These are phyloP conservation scores for Propithecus perrieri DNA, from an alignment of 2,797 vertebrate species.

Conservation along the genomic window DNA sequence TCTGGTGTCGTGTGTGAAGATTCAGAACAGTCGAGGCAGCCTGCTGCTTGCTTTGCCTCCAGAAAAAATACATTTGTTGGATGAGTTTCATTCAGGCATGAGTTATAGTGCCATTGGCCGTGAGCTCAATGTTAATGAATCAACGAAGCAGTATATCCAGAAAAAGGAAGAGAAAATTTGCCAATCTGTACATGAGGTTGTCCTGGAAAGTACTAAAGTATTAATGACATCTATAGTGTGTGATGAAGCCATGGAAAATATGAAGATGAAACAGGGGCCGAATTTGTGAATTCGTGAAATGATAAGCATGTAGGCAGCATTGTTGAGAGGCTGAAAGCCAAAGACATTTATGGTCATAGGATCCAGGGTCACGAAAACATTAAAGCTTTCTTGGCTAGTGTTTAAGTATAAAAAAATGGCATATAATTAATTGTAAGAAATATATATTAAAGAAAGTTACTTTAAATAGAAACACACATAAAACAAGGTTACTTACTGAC, in stretches of 20 bases:
- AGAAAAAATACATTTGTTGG: too few relatives aligned
- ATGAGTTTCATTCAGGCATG: not conserved
- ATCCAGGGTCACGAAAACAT: not conserved
- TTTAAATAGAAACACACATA: not conserved
- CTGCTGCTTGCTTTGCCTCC: not conserved
- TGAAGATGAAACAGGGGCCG: not conserved
- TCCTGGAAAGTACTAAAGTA: not conserved
- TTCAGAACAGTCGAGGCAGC: not conserved
- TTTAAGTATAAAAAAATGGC: not conserved
- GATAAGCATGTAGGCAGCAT: not conserved
- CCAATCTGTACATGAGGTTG: not conserved
- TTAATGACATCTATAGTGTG: not conserved
- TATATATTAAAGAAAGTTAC: not conserved
- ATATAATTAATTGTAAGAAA: not conserved
- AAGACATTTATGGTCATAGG: not conserved
- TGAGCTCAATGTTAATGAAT: not conserved
- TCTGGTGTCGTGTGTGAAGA: not conserved
- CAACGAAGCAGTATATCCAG: not conserved
- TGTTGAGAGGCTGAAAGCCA: not conserved
- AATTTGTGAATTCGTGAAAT: not conserved
- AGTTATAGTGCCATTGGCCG: not conserved
- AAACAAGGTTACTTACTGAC: not conserved
- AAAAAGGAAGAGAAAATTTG: not conserved
- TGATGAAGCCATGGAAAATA: not conserved
- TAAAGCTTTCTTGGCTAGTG: conserved; percentile 1